Base-by-base conservation (phyloP, 2,797 vertebrate genomes). In the Anguilla anguilla region DNA sequence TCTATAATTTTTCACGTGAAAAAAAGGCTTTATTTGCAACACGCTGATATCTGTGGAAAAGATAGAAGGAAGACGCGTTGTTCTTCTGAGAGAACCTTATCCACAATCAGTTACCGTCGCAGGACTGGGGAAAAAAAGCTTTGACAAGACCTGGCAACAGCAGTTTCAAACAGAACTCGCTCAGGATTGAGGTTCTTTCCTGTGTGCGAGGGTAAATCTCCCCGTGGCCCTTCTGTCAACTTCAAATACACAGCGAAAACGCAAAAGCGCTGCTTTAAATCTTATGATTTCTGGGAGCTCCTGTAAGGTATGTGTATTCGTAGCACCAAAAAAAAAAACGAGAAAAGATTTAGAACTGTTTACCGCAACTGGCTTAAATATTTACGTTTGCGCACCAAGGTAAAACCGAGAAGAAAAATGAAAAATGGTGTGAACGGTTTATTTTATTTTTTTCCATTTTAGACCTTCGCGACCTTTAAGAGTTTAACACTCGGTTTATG, bases 301-400 rank as follows among this genome's bases (percentile, higher is more conserved):
- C 92, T 92, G 91, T 91, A 92, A 84, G 81, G 93, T 94, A 91
- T 69, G 88, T 85, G 77, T 88, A 81, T 86, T 0, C 74, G 25
- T 72, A 0, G 25, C n/a, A 59, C 17, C 35, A 49, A 74, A 31
- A 59, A 85, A n/a, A 86, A 90, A 94, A 92, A 95, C 95, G n/a
- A 72, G 85, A n/a, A 87, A 90, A 94, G 93, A 95, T 95, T 95
- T 95, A 95, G 39, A 88, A 55, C 46, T 95, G 94, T 94, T 95
- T 95, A 95, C 93, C 88, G 28, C 74, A 6, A 79, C 91, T 93
- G 89, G 88, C 93, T 94, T 95, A 95, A 95, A 95, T 94, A 95
- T 95, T 95, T 95, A 95, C 94, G 92, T 92, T 94, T 89, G 91
- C 88, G 93, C 90, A 88, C 64, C 92, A 92, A 94, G 93, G 94